Conservation (phyloP, 2,797 vertebrate genomes). For the Manis crassicaudata region DNA sequence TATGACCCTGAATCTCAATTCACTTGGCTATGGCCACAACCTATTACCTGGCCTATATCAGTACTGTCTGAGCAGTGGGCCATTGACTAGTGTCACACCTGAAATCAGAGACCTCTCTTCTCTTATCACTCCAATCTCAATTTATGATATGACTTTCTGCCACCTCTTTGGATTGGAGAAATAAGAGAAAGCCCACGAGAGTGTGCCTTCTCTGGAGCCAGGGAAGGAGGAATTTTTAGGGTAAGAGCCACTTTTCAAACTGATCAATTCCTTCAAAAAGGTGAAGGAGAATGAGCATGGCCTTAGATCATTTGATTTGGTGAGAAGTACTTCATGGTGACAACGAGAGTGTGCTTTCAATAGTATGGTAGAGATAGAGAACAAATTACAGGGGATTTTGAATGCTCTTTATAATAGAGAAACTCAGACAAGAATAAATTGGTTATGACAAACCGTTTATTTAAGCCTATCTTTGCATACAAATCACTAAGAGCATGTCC, state of each 20-base stretch:
- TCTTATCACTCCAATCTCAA: background rate
- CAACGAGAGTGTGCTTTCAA: background rate
- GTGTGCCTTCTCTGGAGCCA: background rate
- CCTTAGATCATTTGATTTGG: background rate
- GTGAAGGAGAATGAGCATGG: background rate
- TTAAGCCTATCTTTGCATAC: constrained; percentile 39
- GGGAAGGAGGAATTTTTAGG: background rate
- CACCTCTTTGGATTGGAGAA: background rate
- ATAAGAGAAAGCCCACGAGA: background rate
- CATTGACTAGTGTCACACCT: background rate
- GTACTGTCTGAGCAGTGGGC: background rate
- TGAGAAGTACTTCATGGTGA: background rate
- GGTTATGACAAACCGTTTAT: constrained; percentile 60
- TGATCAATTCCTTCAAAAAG: background rate
- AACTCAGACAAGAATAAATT: constrained; percentile 30
- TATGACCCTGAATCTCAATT: background rate
- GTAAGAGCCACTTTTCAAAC: constrained; percentile 12
- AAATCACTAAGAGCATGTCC: constrained; percentile 49
- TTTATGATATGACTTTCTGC: background rate
- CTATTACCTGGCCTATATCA: background rate
- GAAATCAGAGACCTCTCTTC: background rate
- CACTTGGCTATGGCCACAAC: background rate
- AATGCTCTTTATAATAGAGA: constrained; percentile 6
- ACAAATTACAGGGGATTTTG: background rate
- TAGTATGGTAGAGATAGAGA: background rate